Evolutionary conservation across 2,113 vertebrate genomes (phyloP), one percentile per base, ranked within the genome.

Genomic region (Pollimyrus isidori): DNA sequence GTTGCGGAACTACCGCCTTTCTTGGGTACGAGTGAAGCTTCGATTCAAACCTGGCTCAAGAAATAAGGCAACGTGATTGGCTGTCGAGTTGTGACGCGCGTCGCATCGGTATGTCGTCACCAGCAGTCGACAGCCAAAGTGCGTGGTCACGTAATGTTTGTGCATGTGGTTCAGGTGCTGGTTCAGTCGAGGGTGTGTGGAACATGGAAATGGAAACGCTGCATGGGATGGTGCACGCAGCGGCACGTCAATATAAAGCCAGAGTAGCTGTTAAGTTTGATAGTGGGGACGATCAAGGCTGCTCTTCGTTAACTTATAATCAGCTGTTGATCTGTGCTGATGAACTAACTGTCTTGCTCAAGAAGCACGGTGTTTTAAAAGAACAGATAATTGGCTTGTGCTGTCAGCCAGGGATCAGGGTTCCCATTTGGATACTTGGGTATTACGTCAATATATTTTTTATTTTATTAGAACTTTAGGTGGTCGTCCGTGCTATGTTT

Each of bases 371-470:
- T 15, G 53, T 35, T 3, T 49, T 17, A 56, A 91, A 91, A 73
- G 88, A 76, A 23, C 90, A 89, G 1, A 92, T 94, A 85, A 94
- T 99, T 88, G 98, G 97, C 1, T 95, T 99, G 17, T 98, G 95
- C 89, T 98, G 97, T 89, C 91, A 92, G 7, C 95, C 96, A 13
- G 96, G 97, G 21, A 90, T 99, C 90, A 94, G 97, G 9, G 88
- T 97, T 17, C 97, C 97, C 0, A 96, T 96, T 50, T 99, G 98
- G 97, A 97, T 99, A 91, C 92, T 99, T 87, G 97, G 98, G 98
- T 99, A 96, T 35, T 87, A 80, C 73, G 35, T 39, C 94, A 94
- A 88, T 46, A 48, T 84, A 45, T 84, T 84, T 83, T 46, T n/a
- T 4, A 80, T 58, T 39, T n/a, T 45, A 52, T 35, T 52, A 19